Base-by-base conservation (phyloP, 2,888 invertebrate genomes). In the Ichneumoninae sp. region DNA sequence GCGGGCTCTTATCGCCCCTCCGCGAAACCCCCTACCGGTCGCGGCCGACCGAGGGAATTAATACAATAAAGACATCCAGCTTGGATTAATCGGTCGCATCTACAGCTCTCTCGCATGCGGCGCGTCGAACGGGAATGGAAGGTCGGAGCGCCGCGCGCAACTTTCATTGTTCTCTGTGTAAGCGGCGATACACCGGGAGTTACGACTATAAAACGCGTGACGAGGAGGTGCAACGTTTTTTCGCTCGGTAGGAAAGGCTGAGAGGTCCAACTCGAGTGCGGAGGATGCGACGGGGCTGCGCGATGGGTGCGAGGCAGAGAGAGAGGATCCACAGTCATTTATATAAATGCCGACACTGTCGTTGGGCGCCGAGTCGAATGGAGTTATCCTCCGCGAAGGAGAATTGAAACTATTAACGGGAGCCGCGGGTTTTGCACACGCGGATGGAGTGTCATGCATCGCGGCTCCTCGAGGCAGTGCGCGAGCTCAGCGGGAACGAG, bases 21-120 rank as follows among this genome's bases (percentile, higher is more conserved):
- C 72, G 74, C 60, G 30, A 76, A 81, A 77, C 40, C 77, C 74
- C 76, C 70, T 47, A 65, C 62, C 74, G 62, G 72, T 50, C 33
- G 57, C 69, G 71, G 40, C 84, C 80, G 81, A 74, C 80, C 79
- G 54, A 82, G 80, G 90, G 90, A 91, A 91, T 93, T 91, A 91
- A 91, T 92, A 91, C 91, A 92, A 93, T 93, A 92, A 92, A 93
- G 93, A 93, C 92, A 91, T 93, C 91, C 91, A 90, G 91, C 91
- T 90, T 88, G 93, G 93, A 92, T 93, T 92, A 92, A 92, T 92
- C 92, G 88, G 91, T 89, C 90, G 90, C 90, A 89, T 74, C 74
- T 69, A 10, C 62, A 60, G 68, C 30, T 47, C 19, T 62, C 33
- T 22, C 69, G 44, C 78, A 70, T 80, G 80, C 47, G 50, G 22